Evolutionary conservation across 2,888 invertebrate genomes (phyloP).

Genomic region (Luperina testacea): DNA sequence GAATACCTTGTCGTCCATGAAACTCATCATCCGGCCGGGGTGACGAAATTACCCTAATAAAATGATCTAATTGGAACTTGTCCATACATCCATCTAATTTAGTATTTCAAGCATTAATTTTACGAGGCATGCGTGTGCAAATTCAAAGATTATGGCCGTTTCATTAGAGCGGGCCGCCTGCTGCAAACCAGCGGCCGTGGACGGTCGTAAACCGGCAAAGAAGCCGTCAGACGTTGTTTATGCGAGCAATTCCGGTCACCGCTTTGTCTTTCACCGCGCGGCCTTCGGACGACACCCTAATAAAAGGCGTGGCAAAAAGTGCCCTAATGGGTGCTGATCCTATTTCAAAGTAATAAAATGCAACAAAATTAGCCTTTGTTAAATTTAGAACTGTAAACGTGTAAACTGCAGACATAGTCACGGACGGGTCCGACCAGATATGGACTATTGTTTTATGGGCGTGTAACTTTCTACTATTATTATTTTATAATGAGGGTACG

Average conservation of each 20-base stretch:
- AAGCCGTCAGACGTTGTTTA: conserved; percentile 88
- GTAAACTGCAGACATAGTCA: conserved; percentile 76
- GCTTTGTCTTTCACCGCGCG: conserved; percentile 88
- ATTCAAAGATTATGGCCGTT: conserved; percentile 51
- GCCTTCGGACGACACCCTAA: conserved; percentile 89
- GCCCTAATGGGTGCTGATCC: conserved; percentile 87
- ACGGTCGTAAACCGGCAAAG: conserved; percentile 84
- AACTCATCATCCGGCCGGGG: neutral
- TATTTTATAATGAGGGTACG: conserved; percentile 57
- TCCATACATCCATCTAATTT: conserved; percentile 29
- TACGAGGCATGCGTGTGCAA: conserved; percentile 47
- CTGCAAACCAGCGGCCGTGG: conserved; percentile 59
- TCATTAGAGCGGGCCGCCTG: conserved; percentile 58
- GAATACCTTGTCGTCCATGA: conserved; percentile 1
- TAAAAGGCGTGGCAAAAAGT: conserved; percentile 89
- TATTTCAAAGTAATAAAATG: conserved; percentile 89
- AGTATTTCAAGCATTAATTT: conserved; percentile 30
- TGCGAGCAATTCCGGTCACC: conserved; percentile 85
- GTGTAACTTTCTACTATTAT: conserved; percentile 74
- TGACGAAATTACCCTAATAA: conserved; percentile 18
- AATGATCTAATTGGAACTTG: conserved; percentile 28
- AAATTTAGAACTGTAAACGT: conserved; percentile 83
- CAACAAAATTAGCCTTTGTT: conserved; percentile 90
- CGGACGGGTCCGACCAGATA: conserved; percentile 73
- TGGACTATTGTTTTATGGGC: conserved; percentile 82